Evolutionary conservation across 2,888 invertebrate genomes (phyloP), one percentile per base, ranked within the genome.

Genomic region (Cacoxenus indagator): DNA sequence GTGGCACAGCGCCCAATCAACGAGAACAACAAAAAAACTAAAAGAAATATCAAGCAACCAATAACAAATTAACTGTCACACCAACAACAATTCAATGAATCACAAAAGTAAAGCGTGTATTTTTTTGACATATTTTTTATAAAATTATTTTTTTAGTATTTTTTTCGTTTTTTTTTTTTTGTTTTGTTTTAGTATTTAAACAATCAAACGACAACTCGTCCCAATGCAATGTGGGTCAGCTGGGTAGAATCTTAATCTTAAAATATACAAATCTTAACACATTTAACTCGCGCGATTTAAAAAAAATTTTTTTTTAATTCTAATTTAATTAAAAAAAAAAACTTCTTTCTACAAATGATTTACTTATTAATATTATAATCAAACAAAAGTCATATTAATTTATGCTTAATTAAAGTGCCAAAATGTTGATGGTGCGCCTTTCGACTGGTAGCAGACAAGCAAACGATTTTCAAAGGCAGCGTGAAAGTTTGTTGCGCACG

Each of bases 401-500:
- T 9, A 31, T 31, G 31, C 31, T 31, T 31, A 31, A 31, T 31
- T 31, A 31, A 31, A 8, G 9, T 9, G 31, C 31, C 9, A 31
- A 31, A 31, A 31, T 31, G 31, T 31, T 31, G 31, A 31, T 31
- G 31, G 31, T 1, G 31, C 31, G 31, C 31, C 31, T 31, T 31
- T 31, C 31, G 9, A 31, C 55, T 31, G 14, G 45, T 65, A 67
- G 57, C 37, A 46, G 54, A 31, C 48, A 57, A n/a, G n/a, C 51
- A 64, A 71, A 66, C 69, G 67, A 64, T 66, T 68, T 74, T 71
- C 57, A 45, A 46, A 69, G 64, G 43, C 27, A 67, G 76, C 73
- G 37, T 61, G 2, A 17, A 17, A 31, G 14, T 19, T 68, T 59
- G 31, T 73, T 70, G 67, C 68, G 55, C 64, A 14, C 67, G 67